Evolutionary conservation across 1,140 invertebrate species (phyloP), one percentile per base, ranked within the genome.

Genomic region (Atta texana): DNA sequence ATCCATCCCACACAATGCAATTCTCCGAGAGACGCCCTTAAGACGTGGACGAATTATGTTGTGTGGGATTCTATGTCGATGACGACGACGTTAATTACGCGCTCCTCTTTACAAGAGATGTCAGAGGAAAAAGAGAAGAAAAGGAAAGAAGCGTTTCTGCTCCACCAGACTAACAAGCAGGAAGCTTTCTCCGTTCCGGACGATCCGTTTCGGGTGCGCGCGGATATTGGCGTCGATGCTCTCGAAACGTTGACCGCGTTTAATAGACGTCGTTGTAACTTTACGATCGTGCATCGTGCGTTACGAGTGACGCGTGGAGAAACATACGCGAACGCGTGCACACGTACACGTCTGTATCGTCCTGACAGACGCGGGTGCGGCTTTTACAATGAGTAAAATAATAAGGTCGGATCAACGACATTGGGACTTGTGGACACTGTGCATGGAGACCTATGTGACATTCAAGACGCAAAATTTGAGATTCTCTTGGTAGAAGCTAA

Each of bases 181-280:
- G 39, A 61, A 34, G 44, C 80, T 75, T 84, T 84, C 71, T 76
- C 71, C 55, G 71, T 84, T 84, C 39, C 21, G 71, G 57, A 8
- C 24, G 80, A 84, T 75, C 18, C 80, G 69, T 63, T 75, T 84
- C 44, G 55, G 55, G 61, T 44, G 76, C 76, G 44, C 39, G 44
- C 44, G 51, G 49, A 57, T 31, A 84, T 84, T 18, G 71, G n/a
- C 55, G 57, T 44, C 66, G 55, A 75, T 53, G 55, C 81, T 84
- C 57, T 59, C 80, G 69, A 81, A 61, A 75, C 71, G 71, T 55
- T 76, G 71, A 75, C 81, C 81, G 81, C 81, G 4, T 76, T 84
- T 75, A 34, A 75, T 71, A n/a, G 77, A 63, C 71, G 39, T 76
- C 55, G 24, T 81, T 75, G 39, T 31, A 28, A 24, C 14, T 84